Percentiles rank a stretch among this genome's conserved stretches.
phyloP scores from a whole-genome alignment of 2,797 vertebrate genomes.

The Vespertilio murinus region DNA sequence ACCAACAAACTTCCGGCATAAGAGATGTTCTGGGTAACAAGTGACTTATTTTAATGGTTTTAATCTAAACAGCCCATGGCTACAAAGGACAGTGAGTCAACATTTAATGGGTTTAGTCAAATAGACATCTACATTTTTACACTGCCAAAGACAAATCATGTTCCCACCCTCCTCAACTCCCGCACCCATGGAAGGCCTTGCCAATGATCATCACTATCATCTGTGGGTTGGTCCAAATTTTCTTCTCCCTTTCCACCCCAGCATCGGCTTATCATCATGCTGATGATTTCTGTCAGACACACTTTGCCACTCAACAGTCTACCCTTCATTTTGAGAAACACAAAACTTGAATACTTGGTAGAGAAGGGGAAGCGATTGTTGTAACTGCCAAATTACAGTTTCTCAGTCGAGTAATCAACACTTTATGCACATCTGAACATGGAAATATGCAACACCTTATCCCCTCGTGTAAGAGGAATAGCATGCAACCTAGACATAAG shows the following conservation, averaged over 20 bases:
- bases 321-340: not conserved
- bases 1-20: not conserved
- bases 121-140: not conserved
- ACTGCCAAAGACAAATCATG: not conserved
- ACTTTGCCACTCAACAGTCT: not conserved
- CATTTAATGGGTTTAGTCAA: not conserved
- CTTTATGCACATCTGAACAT: not conserved
- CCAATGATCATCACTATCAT: not conserved
- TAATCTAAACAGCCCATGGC: not conserved
- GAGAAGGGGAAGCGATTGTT: not conserved
- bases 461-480: not conserved
- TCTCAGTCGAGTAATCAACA: not conserved
- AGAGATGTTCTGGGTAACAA: not conserved
- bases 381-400: not conserved
- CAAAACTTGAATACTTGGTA: not conserved
- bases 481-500: not conserved
- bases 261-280: not conserved
- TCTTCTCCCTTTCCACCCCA: not conserved
- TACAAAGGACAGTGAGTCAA: not conserved
- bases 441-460: not conserved
- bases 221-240: not conserved
- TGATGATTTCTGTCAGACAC: not conserved
- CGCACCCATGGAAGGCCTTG: not conserved
- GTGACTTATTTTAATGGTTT: not conserved
- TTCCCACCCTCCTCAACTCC: not conserved